A percentile compares a stretch with the other conserved stretches of the same genome.
Conservation (phyloP, 1,140 invertebrate species). For the Achroia grisella region DNA sequence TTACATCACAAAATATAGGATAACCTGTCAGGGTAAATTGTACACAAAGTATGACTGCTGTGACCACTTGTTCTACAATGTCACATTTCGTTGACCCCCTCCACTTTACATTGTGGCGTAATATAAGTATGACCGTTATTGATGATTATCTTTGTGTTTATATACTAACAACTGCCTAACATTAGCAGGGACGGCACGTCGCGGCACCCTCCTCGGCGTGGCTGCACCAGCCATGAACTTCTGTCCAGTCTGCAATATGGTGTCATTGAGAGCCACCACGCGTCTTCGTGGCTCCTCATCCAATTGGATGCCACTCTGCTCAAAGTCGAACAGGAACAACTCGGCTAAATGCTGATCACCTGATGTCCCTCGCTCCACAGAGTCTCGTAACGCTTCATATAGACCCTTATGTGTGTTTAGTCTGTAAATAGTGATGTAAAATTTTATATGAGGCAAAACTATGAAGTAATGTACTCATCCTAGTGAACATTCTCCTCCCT, state of each 20-base stretch:
- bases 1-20: no score
- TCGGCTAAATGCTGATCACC: constrained; percentile 90
- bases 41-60: no score
- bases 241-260: constrained; percentile 86
- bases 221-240: constrained; percentile 87
- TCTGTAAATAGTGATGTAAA: constrained; percentile 52
- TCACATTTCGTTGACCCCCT: no score
- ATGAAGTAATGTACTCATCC: no score
- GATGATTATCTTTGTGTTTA: no score
- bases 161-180: constrained; percentile 83
- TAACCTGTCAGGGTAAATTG: no score
- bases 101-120: no score
- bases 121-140: no score
- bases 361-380: constrained; percentile 82
- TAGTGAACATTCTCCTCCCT: no score
- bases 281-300: constrained; percentile 81
- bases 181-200: constrained; percentile 79
- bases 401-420: constrained; percentile 92
- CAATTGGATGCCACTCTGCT: constrained; percentile 96
- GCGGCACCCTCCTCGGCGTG: constrained; percentile 78
- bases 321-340: constrained; percentile 96
- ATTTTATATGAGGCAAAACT: no score
- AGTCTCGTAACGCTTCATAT: constrained; percentile 83
- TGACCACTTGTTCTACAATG: no score
- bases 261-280: constrained; percentile 91